Percentiles rank a stretch among this genome's conserved stretches.
These are phyloP conservation scores for Agapetus fuscipes DNA, from an alignment of 2,888 invertebrate species.

Conservation along the genomic window DNA sequence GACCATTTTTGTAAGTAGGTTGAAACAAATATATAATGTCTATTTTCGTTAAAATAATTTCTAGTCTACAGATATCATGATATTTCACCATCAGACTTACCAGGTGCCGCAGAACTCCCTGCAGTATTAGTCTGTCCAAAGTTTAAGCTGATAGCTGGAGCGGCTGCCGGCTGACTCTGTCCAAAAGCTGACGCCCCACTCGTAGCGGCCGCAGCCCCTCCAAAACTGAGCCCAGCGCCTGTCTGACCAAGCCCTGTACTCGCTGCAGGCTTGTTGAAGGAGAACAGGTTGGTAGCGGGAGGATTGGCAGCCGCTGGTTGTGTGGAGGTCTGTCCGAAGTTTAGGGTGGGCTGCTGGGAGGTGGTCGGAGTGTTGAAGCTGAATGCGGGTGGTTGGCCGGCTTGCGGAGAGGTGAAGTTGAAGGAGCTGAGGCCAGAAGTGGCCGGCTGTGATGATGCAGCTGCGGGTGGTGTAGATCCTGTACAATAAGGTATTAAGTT, in stretches of 20 bases:
- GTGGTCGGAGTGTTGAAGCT: slow-evolving; percentile 9
- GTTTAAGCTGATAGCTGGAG: slow-evolving; percentile 1
- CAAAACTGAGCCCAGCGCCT: slow-evolving; percentile 1
- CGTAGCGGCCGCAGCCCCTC: not conserved
- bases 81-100: too few relatives aligned
- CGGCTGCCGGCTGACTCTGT: not conserved
- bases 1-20: too few relatives aligned
- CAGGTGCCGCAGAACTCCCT: too few relatives aligned
- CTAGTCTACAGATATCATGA: too few relatives aligned
- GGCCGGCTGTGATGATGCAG: too few relatives aligned
- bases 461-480: too few relatives aligned
- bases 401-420: not conserved
- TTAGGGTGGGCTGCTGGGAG: not conserved
- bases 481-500: too few relatives aligned
- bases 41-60: too few relatives aligned
- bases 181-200: slow-evolving; percentile 3
- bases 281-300: too few relatives aligned
- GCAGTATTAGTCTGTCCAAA: too few relatives aligned
- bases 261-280: not conserved
- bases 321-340: too few relatives aligned
- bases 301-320: not conserved
- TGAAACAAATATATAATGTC: too few relatives aligned
- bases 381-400: slow-evolving; percentile 2
- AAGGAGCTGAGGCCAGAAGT: slow-evolving; percentile 4
- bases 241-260: slow-evolving; percentile 4